Percentiles rank a stretch among this genome's conserved stretches.
Conservation (phyloP, 2,113 vertebrate species). For the Bambusicola thoracicus region DNA sequence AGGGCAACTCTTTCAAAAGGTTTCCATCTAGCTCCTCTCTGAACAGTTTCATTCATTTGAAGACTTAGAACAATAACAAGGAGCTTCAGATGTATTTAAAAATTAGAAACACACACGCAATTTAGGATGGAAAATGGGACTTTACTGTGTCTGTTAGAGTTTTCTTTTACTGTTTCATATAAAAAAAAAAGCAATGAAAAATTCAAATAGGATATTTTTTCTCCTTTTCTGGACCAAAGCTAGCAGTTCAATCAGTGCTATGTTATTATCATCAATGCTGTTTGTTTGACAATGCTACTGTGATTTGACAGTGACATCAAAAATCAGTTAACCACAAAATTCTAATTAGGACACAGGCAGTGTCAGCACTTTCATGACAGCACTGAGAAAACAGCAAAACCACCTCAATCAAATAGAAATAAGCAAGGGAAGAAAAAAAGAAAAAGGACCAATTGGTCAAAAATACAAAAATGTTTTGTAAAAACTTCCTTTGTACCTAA, state of each 20-base stretch:
- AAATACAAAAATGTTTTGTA: neutral
- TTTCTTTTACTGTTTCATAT: neutral
- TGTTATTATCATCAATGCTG: neutral
- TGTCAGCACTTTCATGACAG: neutral
- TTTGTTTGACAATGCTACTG: neutral
- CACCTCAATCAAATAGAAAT: neutral
- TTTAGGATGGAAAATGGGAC: neutral
- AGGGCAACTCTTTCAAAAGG: neutral
- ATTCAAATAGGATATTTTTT: neutral
- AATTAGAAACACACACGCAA: neutral
- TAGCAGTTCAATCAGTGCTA: neutral
- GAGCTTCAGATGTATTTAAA: neutral
- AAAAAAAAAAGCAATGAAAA: neutral
- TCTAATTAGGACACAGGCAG: neutral
- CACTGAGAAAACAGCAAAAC: neutral
- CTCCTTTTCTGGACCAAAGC: neutral
- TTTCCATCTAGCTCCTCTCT: neutral
- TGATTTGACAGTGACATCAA: neutral
- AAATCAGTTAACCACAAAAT: neutral
- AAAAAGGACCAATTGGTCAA: neutral
- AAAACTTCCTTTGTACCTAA: neutral
- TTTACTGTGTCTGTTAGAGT: neutral
- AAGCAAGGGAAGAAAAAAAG: neutral
- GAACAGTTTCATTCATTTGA: neutral
- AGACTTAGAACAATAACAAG: neutral